Evolutionary conservation across 2,888 invertebrate species (phyloP).

Genomic region (Rhaphigaster nebulosa): DNA sequence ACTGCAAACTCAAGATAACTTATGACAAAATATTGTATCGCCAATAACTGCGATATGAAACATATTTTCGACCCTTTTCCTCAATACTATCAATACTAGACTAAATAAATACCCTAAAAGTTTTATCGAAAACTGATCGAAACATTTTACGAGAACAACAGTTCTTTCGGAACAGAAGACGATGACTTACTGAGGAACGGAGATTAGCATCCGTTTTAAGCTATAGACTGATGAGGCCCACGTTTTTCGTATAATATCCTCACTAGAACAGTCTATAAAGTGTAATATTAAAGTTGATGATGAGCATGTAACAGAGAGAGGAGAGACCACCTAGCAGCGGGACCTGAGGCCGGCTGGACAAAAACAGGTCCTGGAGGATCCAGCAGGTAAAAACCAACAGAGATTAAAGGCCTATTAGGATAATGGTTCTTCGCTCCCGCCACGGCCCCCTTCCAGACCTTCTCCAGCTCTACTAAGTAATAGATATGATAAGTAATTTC

Average conservation of each 20-base stretch:
- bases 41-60: too few species aligned
- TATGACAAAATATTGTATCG: too few species aligned
- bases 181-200: too few species aligned
- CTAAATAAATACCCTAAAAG: too few species aligned
- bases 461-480: not conserved
- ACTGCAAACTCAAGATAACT: too few species aligned
- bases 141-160: too few species aligned
- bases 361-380: constrained; percentile 30
- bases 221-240: not conserved
- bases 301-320: too few species aligned
- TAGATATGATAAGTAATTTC: not conserved
- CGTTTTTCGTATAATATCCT: not conserved
- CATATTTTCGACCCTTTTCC: too few species aligned
- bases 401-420: constrained; percentile 28
- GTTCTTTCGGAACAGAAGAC: too few species aligned
- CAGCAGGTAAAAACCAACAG: constrained; percentile 32
- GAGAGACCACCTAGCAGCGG: constrained; percentile 25
- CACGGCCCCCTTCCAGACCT: not conserved
- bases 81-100: too few species aligned
- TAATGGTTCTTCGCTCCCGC: constrained; percentile 10
- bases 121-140: too few species aligned
- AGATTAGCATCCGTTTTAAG: too few species aligned
- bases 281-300: not conserved
- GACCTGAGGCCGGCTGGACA: not conserved
- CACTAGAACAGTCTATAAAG: not conserved